Evolutionary conservation across 2,888 invertebrate species (phyloP).

Genomic region (Oxytorus armatus): DNA sequence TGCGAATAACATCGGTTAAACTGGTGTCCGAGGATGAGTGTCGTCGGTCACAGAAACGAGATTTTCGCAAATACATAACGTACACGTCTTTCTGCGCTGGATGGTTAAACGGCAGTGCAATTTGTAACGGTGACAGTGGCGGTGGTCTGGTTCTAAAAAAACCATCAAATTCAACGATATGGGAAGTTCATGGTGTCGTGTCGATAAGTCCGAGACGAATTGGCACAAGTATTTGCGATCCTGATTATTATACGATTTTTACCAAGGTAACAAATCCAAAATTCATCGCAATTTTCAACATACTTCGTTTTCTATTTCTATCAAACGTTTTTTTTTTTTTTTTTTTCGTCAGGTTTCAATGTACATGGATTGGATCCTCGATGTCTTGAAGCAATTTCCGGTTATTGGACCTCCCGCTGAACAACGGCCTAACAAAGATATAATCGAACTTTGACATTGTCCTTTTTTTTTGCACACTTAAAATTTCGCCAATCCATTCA

Average conservation of each 20-base stretch:
- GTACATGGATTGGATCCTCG: conserved; percentile 74
- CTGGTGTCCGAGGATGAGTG: conserved; percentile 86
- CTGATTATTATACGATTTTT: conserved; percentile 84
- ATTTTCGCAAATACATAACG: conserved; percentile 86
- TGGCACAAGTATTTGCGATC: conserved; percentile 83
- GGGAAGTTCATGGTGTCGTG: conserved; percentile 84
- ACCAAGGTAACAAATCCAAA: conserved; percentile 81
- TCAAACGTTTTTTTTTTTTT: neutral
- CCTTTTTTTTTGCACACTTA: neutral
- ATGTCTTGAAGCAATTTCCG: conserved; percentile 68
- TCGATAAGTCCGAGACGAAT: conserved; percentile 84
- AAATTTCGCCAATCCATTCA: neutral
- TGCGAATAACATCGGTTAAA: conserved; percentile 85
- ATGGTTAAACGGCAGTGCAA: conserved; percentile 86
- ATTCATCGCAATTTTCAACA: neutral
- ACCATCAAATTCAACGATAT: conserved; percentile 74
- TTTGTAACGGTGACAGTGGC: conserved; percentile 88
- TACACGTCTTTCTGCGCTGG: conserved; percentile 88
- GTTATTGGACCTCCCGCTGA: conserved; percentile 67
- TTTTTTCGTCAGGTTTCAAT: conserved; percentile 70
- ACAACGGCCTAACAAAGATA: conserved; percentile 70
- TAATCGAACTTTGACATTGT: conserved; percentile 51
- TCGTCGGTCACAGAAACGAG: conserved; percentile 83
- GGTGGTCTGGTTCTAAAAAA: conserved; percentile 85
- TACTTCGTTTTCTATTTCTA: neutral